Evolutionary conservation across 1,140 invertebrate genomes (phyloP), one percentile per base, ranked within the genome.

Genomic region (Amyelois transitella): DNA sequence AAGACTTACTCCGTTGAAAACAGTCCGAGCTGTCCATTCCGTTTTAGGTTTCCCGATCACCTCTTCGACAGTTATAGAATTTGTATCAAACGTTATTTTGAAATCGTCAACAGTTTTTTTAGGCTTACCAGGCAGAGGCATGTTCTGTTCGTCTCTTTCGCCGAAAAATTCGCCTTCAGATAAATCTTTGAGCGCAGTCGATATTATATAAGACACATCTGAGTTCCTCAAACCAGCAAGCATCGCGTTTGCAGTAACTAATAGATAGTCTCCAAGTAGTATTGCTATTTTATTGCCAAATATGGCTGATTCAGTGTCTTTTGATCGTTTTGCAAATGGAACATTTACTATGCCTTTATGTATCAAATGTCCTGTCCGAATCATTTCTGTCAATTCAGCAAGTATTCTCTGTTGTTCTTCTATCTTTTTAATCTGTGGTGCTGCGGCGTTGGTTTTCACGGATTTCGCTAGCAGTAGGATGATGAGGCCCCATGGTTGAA

Each of bases 381-480:
- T 97, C 96, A 99, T 98, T 89, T 99, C 97, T 0, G 95, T 95
- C 1, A 98, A 92, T 90, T 98, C 95, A 0, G 96, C 96, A 53
- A 98, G 86, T 43, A 92, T 92, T 71, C 94, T 89, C 81, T 98
- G 96, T 63, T 94, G 92, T 47, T 94, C 77, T 22, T 77, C 73
- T 5, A 76, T 69, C 0, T 54, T 45, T 43, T 83, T 81, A 0
- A 52, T 43, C 12, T 64, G 67, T 28, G 58, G 32, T 1, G 54
- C 10, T 10, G 53, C 53, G 6, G 56, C 43, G 18, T 62, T 45
- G 0, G 69, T 63, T 64, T 89, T 90, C 61, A 94, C 94, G 43
- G 95, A 94, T 89, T 97, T 97, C 0, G 95, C 96, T 38, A 97
- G 91, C 0, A 97, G 89, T 8, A 97, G 79, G 1, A 97, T 94